Percentiles rank a stretch among this genome's conserved stretches.
phyloP scores from a whole-genome alignment of 2,888 invertebrate species.

The Hemithea aestivaria region DNA sequence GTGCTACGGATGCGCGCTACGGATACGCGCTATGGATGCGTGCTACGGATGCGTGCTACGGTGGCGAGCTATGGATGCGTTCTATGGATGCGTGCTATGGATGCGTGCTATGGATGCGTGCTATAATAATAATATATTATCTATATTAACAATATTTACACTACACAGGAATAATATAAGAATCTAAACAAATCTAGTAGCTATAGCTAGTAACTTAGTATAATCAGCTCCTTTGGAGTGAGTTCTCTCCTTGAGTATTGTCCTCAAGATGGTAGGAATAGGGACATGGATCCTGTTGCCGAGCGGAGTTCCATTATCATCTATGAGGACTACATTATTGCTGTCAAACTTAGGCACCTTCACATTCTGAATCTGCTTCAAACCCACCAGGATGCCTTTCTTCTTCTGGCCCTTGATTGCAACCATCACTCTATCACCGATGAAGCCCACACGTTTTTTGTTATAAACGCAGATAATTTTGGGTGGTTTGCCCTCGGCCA shows the following conservation, averaged over 20 bases:
- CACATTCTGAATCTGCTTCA: conserved; percentile 88
- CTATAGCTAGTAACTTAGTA: conserved; percentile 94
- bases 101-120: no score
- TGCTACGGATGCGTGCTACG: no score
- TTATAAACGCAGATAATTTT: conserved; percentile 96
- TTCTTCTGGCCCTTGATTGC: conserved; percentile 98
- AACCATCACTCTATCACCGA: conserved; percentile 93
- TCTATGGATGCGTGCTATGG: no score
- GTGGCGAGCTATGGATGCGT: no score
- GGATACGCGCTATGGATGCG: no score
- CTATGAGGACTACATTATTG: conserved; percentile 97
- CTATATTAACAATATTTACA: conserved; percentile 40
- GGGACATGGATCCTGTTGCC: conserved; percentile 98
- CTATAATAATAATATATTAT: no score
- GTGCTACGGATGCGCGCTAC: no score
- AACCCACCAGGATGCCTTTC: conserved; percentile 89
- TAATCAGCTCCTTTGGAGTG: conserved; percentile 92
- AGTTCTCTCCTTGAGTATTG: conserved; percentile 89
- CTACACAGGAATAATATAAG: conserved; percentile 29
- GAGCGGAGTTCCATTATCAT: conserved; percentile 95
- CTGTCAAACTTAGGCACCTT: conserved; percentile 95
- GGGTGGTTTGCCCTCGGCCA: conserved; percentile 96
- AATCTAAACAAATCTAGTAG: conserved; percentile 89
- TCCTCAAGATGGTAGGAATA: conserved; percentile 92
- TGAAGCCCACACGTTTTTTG: conserved; percentile 80